Evolutionary conservation across 2,113 vertebrate genomes (phyloP).

Genomic region (Sorex fumeus): DNA sequence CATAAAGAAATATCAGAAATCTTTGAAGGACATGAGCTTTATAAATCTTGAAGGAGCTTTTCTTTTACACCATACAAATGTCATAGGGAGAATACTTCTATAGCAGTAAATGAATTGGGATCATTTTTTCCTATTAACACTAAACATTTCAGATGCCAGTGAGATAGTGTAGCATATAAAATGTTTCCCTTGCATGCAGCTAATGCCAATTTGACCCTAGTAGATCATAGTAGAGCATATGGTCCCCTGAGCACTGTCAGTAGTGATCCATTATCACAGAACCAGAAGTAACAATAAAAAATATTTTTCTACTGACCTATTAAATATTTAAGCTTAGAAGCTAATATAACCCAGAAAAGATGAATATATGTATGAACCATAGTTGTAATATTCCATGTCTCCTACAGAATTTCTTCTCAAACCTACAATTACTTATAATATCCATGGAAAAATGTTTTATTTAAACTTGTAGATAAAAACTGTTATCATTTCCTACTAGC

Average conservation of each 20-base stretch:
- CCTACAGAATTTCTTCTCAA: not conserved
- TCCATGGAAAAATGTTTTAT: not conserved
- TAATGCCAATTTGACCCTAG: too few relatives aligned
- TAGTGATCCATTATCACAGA: too few relatives aligned
- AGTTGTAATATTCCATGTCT: not conserved
- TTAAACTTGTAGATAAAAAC: not conserved
- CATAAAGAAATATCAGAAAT: constrained; percentile 29
- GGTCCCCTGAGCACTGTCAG: too few relatives aligned
- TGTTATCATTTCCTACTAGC: not conserved
- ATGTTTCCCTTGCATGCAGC: too few relatives aligned
- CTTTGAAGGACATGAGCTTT: constrained; percentile 47
- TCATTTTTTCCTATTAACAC: not conserved
- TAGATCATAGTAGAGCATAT: too few relatives aligned
- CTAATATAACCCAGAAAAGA: not conserved
- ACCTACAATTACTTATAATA: not conserved
- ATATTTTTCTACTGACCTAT: not conserved
- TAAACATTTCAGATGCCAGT: not conserved
- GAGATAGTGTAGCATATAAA: too few relatives aligned
- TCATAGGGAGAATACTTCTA: not conserved
- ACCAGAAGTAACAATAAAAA: too few relatives aligned
- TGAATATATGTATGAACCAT: not conserved
- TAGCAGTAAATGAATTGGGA: not conserved
- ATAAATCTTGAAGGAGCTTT: constrained; percentile 27
- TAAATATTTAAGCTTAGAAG: constrained; percentile 19
- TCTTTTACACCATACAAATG: constrained; percentile 21